Base-by-base conservation (phyloP, 2,888 invertebrate genomes). In the Sussaba pulchella region DNA sequence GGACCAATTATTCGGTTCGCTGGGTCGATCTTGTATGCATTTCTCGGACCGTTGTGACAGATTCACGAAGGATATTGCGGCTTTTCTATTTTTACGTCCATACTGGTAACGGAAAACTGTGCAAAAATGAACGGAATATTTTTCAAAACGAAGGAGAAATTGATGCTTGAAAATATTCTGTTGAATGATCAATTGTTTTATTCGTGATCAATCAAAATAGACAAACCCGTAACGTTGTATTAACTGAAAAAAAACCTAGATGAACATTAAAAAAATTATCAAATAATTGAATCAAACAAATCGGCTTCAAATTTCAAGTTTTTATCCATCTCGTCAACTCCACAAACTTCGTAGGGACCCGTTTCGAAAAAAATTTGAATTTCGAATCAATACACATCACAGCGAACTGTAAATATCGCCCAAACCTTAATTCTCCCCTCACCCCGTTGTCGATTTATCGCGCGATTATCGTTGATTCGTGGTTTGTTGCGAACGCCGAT, bases 1-100 rank as follows among this genome's bases (percentile, higher is more conserved):
- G 67, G 67, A 78, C 63, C 82, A 78, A 90, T 90, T 85, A 89
- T 88, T 86, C 85, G 88, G 82, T 86, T 87, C 89, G 90, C 84
- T 89, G 89, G 78, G 24, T 75, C 47, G 57, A 78, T 73, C 73
- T 50, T 26, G 17, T 59, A 36, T 45, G 41, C 19, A 74, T 54
- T 67, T 52, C 12, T 43, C 39, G 39, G 41, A 61, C 6, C 73
- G 64, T 73, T 73, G 39, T 26, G 24, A 26, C 47, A 70, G 36
- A 72, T 24, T 10, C 4, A 24, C 6, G n/a, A 9, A 24, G 14
- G 43, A 19, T 1, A 2, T 70, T 57, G 31, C 39, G 10, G 14
- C 0, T 14, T 41, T 67, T 52, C n/a, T 6, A 52, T 67, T n/a
- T 67, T 10, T 52, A 4, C 14, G 2, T 24, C 1, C 52, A 24